A percentile compares a stretch with the other conserved stretches of the same genome.
Conservation (phyloP, 2,113 vertebrate species). For the Siphamia tubifer region DNA sequence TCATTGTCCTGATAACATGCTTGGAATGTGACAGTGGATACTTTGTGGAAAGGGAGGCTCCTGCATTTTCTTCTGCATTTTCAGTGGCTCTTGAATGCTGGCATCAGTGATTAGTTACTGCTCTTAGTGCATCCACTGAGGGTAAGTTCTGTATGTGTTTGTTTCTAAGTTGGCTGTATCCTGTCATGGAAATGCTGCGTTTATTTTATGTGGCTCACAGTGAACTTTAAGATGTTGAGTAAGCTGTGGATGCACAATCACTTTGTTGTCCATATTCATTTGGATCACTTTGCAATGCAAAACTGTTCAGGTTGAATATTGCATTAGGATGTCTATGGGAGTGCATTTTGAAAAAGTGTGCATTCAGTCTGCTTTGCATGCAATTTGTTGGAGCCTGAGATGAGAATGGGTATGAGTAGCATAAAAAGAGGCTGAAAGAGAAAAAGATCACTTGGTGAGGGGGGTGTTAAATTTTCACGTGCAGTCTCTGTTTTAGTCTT, state of each 20-base stretch:
- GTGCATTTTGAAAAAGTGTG: constrained; percentile 15
- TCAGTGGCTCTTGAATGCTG: constrained; percentile 26
- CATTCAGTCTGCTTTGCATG: constrained; percentile 60
- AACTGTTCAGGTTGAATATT: constrained; percentile 22
- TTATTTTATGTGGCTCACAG: background rate
- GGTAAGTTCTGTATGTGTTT: constrained; percentile 76
- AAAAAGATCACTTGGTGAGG: constrained; percentile 49
- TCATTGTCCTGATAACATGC: constrained; percentile 77
- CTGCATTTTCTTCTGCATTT: constrained; percentile 34
- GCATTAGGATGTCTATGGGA: background rate
- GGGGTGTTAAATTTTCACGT: constrained; percentile 54
- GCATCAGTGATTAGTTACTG: background rate
- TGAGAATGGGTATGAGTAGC: constrained; percentile 61
- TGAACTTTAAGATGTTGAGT: background rate
- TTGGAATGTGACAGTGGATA: constrained; percentile 73
- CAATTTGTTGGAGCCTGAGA: constrained; percentile 47
- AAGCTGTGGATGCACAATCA: background rate
- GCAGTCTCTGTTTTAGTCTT: constrained; percentile 39
- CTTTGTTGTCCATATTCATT: constrained; percentile 13
- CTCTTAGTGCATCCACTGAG: constrained; percentile 53
- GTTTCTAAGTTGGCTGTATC: background rate
- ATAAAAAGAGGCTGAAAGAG: constrained; percentile 63
- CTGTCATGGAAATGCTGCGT: constrained; percentile 26
- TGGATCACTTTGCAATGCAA: constrained; percentile 64
- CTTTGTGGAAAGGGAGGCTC: constrained; percentile 53